Conservation (phyloP, 2,888 invertebrate species). For the Eudemis profundana region DNA sequence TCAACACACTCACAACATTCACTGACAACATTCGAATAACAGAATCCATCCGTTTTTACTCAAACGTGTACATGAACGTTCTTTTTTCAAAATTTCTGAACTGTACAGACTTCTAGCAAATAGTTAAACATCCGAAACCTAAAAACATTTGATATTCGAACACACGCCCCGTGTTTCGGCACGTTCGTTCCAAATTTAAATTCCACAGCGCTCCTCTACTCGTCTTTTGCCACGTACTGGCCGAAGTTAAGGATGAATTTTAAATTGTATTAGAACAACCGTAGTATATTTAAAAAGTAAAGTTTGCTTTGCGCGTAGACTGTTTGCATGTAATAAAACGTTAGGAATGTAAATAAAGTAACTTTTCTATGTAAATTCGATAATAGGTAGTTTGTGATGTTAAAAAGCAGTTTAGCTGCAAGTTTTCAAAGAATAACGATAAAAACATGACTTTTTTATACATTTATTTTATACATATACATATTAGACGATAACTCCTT, state of each 20-base stretch:
- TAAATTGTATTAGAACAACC: conserved; percentile 57
- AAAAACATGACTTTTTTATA: no score
- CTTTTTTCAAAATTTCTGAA: conserved; percentile 26
- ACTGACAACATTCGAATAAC: not conserved
- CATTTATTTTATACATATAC: no score
- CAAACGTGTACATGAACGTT: not conserved
- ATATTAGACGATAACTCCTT: no score
- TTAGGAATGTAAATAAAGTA: no score
- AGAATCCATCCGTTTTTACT: not conserved
- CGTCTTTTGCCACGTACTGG: conserved; percentile 69
- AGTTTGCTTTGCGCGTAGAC: conserved; percentile 8
- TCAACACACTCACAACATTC: not conserved
- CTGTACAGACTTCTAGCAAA: conserved; percentile 62
- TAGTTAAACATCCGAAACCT: conserved; percentile 59
- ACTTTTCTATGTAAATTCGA: no score
- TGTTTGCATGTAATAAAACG: conserved; percentile 2
- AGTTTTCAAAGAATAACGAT: no score
- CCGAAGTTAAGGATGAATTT: conserved; percentile 72
- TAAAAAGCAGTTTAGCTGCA: no score
- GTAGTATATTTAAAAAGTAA: conserved; percentile 19
- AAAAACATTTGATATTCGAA: conserved; percentile 59
- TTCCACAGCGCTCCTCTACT: conserved; percentile 72
- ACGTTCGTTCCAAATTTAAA: conserved; percentile 77
- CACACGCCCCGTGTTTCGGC: conserved; percentile 65
- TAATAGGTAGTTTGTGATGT: no score